phyloP scores from a whole-genome alignment of 1,140 invertebrate species.

The Archivesica marissinica region DNA sequence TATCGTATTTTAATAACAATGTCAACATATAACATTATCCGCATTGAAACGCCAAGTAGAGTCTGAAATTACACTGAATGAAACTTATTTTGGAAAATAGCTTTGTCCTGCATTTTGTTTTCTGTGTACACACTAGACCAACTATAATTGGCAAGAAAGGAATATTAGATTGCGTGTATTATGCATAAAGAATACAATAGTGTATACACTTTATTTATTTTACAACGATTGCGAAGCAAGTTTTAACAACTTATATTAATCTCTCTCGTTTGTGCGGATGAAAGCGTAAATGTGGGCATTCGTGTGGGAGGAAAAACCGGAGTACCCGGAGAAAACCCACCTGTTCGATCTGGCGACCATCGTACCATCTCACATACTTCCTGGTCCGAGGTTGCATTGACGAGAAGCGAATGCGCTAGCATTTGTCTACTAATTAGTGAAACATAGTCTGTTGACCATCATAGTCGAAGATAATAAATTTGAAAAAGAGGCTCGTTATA shows the following conservation, averaged over 20 bases:
- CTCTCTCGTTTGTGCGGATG: too few relatives aligned
- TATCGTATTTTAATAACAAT: background rate
- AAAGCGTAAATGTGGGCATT: too few relatives aligned
- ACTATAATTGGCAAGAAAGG: background rate
- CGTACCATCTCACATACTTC: too few relatives aligned
- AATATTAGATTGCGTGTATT: background rate
- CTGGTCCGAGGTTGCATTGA: too few relatives aligned
- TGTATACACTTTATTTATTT: background rate
- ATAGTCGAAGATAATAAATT: background rate
- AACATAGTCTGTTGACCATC: background rate
- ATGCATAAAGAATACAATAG: background rate
- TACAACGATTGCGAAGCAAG: background rate
- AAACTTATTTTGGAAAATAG: background rate
- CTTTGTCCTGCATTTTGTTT: background rate
- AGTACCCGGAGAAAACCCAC: too few relatives aligned
- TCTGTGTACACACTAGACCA: background rate
- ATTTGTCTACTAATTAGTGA: background rate
- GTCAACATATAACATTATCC: background rate
- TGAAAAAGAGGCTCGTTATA: background rate
- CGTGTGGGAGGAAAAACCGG: too few relatives aligned
- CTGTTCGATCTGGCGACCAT: too few relatives aligned
- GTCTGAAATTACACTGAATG: background rate
- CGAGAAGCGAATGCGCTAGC: too few relatives aligned
- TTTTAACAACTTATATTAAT: too few relatives aligned
- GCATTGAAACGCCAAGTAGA: background rate